Evolutionary conservation across 2,113 vertebrate species (phyloP), one percentile per base, ranked within the genome.

Genomic region (Lathamus discolor): DNA sequence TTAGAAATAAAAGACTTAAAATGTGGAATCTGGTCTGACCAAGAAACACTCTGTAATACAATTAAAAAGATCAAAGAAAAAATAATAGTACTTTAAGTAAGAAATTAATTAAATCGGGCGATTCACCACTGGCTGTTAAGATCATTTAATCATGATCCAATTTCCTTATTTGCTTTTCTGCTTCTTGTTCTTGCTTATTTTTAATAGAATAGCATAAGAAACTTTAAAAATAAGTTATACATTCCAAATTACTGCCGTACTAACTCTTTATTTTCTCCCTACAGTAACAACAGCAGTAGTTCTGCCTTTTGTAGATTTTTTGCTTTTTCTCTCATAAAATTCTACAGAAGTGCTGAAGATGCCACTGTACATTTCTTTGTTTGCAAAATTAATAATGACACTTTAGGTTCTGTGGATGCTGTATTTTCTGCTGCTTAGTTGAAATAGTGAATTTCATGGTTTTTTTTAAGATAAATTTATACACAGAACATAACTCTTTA

Each of bases 1-100:
- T 29, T 80, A 37, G 74, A 69, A 85, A 90, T 74, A 44, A 90
- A 95, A 91, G 43, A 62, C 7, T 63, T 75, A 10, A 62, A 62
- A 11, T 0, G 0, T 92, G 46, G 72, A 85, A 93, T 78, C 24
- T 81, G 51, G 28, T 78, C 84, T 57, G 80, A 73, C 64, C 76
- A 90, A 93, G 51, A 73, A 96, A 81, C 51, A 54, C 10, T 77
- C 83, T 84, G 57, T 90, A 95, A 92, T 62, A 94, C 73, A 94
- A 88, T 95, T 94, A 92, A 25, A 70, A 74, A 93, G 91, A 97
- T 95, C 90, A 96, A 95, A 97, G 92, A 10, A 94, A 88, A 78
- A 92, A 92, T 91, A 95, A 90, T 52, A 83, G 64, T 95, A 91
- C 86, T 96, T 92, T 85, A 87, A 92, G 91, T 79, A 90, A 96